These are phyloP conservation scores for Silurus asotus DNA, from an alignment of 2,113 vertebrate species.

Conservation along the genomic window DNA sequence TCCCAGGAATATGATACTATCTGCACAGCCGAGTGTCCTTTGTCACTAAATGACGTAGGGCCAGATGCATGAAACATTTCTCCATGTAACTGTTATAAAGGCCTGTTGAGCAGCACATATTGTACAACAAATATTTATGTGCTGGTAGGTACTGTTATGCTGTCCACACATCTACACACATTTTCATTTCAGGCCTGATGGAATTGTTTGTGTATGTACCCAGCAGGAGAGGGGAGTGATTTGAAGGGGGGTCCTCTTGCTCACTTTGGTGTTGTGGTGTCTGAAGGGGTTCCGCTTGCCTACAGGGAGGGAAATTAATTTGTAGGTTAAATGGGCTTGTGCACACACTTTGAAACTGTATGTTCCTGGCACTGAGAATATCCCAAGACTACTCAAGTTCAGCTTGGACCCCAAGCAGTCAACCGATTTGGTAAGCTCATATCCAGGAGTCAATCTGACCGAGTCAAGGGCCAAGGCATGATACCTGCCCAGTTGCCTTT, in stretches of 20 bases:
- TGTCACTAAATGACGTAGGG: constrained; percentile 48
- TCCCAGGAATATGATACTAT: constrained; percentile 53
- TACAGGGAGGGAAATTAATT: constrained; percentile 59
- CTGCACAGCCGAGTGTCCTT: constrained; percentile 43
- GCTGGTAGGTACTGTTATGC: constrained; percentile 12
- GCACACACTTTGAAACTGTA: constrained; percentile 57
- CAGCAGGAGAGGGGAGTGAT: constrained; percentile 21
- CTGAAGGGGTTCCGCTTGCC: constrained; percentile 52
- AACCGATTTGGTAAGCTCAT: constrained; percentile 4
- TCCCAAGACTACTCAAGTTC: constrained; percentile 33
- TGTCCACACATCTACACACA: constrained; percentile 34
- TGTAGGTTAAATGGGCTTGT: constrained; percentile 44
- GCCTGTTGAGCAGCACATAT: constrained; percentile 37
- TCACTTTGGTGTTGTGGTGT: constrained; percentile 43
- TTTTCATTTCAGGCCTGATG: constrained; percentile 24
- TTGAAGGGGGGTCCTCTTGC: constrained; percentile 7
- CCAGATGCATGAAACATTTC: constrained; percentile 47
- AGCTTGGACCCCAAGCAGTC: neutral
- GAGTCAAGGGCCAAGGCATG: constrained; percentile 6
- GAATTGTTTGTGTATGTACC: constrained; percentile 47
- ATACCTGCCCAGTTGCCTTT: constrained; percentile 16
- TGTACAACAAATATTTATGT: constrained; percentile 11
- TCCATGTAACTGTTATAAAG: constrained; percentile 42
- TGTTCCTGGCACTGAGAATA: constrained; percentile 49
- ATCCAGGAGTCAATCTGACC: constrained; percentile 12